Base-by-base conservation (phyloP, 2,113 vertebrate species). In the Neogobius melanostomus region DNA sequence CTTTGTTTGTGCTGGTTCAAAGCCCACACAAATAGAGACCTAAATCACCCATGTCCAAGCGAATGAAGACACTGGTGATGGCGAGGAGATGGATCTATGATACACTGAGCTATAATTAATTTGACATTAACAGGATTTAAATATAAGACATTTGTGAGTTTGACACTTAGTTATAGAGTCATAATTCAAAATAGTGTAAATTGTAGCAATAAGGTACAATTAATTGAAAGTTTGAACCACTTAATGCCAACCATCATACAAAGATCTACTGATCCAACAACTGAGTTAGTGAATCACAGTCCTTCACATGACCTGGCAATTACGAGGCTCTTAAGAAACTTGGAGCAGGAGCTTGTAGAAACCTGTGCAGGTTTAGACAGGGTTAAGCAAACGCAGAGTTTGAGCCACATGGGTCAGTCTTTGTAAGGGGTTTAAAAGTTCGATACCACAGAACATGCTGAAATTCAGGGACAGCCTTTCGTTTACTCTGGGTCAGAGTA, bases 401-500 rank as follows among this genome's bases (percentile, higher is more conserved):
- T 76, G 53, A 61, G 28, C 64, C 54, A 64, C 52, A 68, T 14
- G 59, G 71, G 70, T 66, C 70, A n/a, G 61, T 73, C 80, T 77
- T 87, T 16, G 63, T 59, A 78, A 88, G 57, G 60, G 79, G 76
- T 61, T 80, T 56, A 71, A 85, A 80, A 70, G 66, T 72, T 44
- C 6, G 60, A 64, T 46, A 49, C 51, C 60, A 82, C 21, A 82
- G 66, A 71, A 71, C 68, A 67, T 50, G 65, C 59, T 66, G 81
- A 72, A 81, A 82, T 85, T 80, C 48, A 66, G 83, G 82, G 69
- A 3, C 78, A 83, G 69, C 59, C 68, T 81, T 81, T 81, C 67
- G 69, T 81, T 85, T 74, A 72, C 80, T 74, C 74, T 76, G 69
- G 89, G 85, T 88, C 85, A 90, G 81, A 91, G 90, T 87, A 83